These are phyloP conservation scores for Cryptophagus acutangulus DNA, from an alignment of 2,888 invertebrate genomes.

Conservation along the genomic window DNA sequence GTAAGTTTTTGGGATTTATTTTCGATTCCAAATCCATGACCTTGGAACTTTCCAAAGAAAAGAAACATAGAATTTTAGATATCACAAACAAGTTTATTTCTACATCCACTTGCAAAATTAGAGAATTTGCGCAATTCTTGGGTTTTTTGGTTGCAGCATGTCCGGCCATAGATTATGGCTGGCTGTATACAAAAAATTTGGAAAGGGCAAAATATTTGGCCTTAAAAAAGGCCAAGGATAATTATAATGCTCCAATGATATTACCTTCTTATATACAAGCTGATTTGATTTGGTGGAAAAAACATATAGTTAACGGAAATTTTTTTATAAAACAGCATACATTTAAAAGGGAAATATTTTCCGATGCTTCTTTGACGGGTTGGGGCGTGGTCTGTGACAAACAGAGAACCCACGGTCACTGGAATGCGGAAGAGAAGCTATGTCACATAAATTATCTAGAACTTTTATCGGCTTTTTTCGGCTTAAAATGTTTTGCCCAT, in stretches of 20 bases:
- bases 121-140: conserved; percentile 6
- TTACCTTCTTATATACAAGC: background rate
- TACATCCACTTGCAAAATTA: too few relatives aligned
- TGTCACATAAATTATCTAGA: conserved; percentile 27
- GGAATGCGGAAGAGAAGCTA: conserved; percentile 16
- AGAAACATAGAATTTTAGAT: too few relatives aligned
- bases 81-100: too few relatives aligned
- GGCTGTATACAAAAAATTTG: conserved; percentile 10
- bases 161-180: conserved; percentile 11
- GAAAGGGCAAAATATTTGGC: conserved; percentile 11
- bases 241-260: conserved; percentile 9
- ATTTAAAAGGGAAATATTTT: conserved; percentile 24
- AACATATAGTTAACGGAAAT: conserved; percentile 10
- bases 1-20: too few relatives aligned
- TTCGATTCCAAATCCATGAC: too few relatives aligned
- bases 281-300: conserved; percentile 19
- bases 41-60: too few relatives aligned
- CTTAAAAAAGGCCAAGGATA: conserved; percentile 2
- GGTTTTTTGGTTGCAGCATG: conserved; percentile 9
- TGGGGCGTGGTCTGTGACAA: conserved; percentile 23
- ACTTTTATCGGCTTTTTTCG: conserved; percentile 23
- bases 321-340: background rate
- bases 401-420: conserved; percentile 18
- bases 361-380: conserved; percentile 25
- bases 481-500: conserved; percentile 24